Evolutionary conservation across 2,797 vertebrate genomes (phyloP).

Genomic region (Sus cebifrons): DNA sequence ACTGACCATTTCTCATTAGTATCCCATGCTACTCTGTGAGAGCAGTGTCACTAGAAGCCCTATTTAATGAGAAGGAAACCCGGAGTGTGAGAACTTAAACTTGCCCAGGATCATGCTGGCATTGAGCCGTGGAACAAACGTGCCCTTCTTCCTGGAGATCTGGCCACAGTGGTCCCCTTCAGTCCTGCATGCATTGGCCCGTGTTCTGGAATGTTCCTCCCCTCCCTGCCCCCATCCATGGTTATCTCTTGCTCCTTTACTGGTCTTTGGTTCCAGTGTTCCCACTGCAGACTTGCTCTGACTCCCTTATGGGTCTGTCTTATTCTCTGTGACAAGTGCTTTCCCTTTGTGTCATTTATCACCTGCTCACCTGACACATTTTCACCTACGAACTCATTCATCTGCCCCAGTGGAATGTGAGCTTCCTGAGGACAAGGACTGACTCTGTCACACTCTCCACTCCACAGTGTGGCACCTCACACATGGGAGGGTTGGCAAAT

Average conservation of each 20-base stretch:
- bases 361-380: neutral
- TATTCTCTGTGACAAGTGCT: neutral
- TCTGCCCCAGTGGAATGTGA: neutral
- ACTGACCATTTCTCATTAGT: no score
- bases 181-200: neutral
- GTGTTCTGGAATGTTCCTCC: neutral
- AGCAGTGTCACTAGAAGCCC: neutral
- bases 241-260: neutral
- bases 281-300: neutral
- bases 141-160: neutral
- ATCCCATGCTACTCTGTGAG: neutral
- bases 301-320: neutral
- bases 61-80: neutral
- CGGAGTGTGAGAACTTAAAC: neutral
- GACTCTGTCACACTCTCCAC: no score
- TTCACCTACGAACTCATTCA: rapidly evolving
- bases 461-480: neutral
- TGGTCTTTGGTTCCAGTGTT: neutral
- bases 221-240: neutral
- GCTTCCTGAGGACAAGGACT: neutral
- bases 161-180: neutral
- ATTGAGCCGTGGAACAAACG: neutral
- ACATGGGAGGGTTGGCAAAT: neutral
- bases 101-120: no score
- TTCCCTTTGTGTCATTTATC: neutral